These are phyloP conservation scores for Ardeotis arabs DNA, from an alignment of 2,113 vertebrate genomes.

Conservation along the genomic window DNA sequence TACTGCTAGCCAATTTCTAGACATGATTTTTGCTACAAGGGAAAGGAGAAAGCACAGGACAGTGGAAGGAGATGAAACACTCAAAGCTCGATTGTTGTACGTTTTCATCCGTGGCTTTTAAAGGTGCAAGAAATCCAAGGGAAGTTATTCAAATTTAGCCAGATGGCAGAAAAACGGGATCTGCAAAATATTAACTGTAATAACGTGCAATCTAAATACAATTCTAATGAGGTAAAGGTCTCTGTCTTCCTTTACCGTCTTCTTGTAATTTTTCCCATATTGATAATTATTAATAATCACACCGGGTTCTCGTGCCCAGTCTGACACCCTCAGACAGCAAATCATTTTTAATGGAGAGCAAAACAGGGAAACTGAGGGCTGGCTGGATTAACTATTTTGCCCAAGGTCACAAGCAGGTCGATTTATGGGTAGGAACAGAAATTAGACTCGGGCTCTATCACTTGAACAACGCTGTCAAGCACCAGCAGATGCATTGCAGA, in stretches of 20 bases:
- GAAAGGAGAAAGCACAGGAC: neutral
- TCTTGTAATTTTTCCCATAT: neutral
- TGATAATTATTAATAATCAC: constrained; percentile 34
- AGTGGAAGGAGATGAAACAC: neutral
- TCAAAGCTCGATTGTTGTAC: neutral
- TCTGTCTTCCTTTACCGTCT: neutral
- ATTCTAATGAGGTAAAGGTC: neutral
- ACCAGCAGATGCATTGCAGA: neutral
- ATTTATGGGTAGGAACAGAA: constrained; percentile 24
- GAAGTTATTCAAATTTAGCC: neutral
- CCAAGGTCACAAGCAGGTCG: constrained; percentile 24
- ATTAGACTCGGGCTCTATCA: neutral
- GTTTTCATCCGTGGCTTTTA: neutral
- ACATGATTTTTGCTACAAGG: constrained; percentile 31
- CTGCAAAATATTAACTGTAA: neutral
- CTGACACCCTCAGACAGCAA: constrained; percentile 8
- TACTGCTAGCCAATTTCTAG: constrained; percentile 37
- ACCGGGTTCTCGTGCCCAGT: neutral
- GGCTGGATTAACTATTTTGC: constrained; percentile 29
- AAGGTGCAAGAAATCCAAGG: neutral
- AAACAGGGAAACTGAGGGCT: constrained; percentile 59
- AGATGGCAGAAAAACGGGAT: neutral
- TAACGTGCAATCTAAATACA: neutral
- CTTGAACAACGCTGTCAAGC: neutral
- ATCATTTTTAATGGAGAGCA: constrained; percentile 41